These are phyloP conservation scores for Chrysomela aeneicollis DNA, from an alignment of 2,888 invertebrate genomes.

Conservation along the genomic window DNA sequence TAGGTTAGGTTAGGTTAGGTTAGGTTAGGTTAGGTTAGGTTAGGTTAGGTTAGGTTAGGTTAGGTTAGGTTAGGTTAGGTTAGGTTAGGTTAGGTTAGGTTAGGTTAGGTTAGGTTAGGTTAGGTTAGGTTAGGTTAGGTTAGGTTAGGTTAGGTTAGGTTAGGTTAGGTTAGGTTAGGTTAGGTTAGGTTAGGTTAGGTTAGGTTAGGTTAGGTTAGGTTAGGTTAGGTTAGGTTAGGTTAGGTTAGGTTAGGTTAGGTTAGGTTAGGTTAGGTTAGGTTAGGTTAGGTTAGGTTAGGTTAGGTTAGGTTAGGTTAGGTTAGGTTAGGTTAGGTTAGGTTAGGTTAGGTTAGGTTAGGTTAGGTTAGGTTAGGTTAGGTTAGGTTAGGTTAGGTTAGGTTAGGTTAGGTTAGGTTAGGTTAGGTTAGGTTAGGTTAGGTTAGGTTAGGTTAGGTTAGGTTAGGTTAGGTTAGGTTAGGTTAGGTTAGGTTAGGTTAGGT, in stretches of 20 bases:
- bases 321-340: not conserved
- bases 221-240: constrained; percentile 8
- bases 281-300: constrained; percentile 8
- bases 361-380: too few species aligned
- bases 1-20: not conserved
- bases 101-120: not conserved
- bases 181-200: constrained; percentile 8
- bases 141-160: not conserved
- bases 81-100: not conserved
- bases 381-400: too few species aligned
- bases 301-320: constrained; percentile 6
- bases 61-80: not conserved
- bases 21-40: not conserved
- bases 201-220: constrained; percentile 4
- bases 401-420: too few species aligned
- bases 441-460: too few species aligned
- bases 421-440: too few species aligned
- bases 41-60: constrained; percentile 2
- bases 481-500: too few species aligned
- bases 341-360: too few species aligned
- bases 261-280: constrained; percentile 8
- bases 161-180: constrained; percentile 3
- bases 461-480: too few species aligned
- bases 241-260: constrained; percentile 7
- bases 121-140: constrained; percentile 7